Evolutionary conservation across 2,113 vertebrate genomes (phyloP), one percentile per base, ranked within the genome.

Genomic region (Romanogobio albipinnatus): DNA sequence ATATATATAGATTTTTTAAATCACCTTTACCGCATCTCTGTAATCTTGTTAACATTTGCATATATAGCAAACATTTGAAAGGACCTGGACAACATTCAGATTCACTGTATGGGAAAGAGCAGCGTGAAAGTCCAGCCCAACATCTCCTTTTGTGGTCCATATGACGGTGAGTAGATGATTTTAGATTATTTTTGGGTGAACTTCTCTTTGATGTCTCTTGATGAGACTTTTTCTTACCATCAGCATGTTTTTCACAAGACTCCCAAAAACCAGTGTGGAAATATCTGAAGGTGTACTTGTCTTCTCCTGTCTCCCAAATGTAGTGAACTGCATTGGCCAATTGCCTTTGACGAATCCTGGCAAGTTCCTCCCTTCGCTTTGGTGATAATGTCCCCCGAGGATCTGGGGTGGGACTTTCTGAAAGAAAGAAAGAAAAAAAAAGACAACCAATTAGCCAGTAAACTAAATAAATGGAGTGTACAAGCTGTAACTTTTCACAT

Each of bases 251-350:
- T 90, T 96, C 96, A 85, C 96, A 96, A 77, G 95, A 96, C 68
- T 95, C 92, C 96, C 96, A 96, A 89, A 96, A 96, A 74, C 96
- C 96, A 0, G 95, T 96, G 91, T 96, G 95, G 86, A 96, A 96
- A 87, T 95, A 96, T 87, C 95, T 93, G 51, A 96, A 95, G 22
- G 92, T 92, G 78, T 93, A 96, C 84, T 96, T 96, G 92, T 96
- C 95, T 81, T 96, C 96, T 14, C 96, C 95, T 0, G 95, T 95
- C 92, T 96, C 96, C 95, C 96, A 96, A 91, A 95, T 96, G 88
- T 96, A 96, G 70, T 95, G 94, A n/a, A 96, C 96, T 0, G 93
- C 94, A 1, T 96, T 95, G 82, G 92, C 94, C 85, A 91, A 80
- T 89, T 93, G 94, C 84, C 88, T 92, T 90, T 92, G 92, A n/a